These are phyloP conservation scores for Tipula helvola DNA, from an alignment of 2,888 invertebrate genomes.

Conservation along the genomic window DNA sequence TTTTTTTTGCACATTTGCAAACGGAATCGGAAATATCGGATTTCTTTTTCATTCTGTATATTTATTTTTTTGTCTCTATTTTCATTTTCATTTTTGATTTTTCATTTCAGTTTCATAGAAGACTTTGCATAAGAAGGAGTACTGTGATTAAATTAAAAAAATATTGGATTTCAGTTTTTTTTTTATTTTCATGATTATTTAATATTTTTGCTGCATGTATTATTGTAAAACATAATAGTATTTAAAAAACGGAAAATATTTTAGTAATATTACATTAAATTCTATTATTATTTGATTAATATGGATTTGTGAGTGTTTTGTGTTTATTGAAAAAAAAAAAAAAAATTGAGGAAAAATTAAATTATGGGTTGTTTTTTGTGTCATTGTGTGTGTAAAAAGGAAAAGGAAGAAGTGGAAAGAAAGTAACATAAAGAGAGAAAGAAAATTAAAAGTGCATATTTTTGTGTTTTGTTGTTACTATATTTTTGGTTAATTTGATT, in stretches of 20 bases:
- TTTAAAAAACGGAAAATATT: not conserved
- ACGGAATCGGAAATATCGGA: not conserved
- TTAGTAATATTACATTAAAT: not conserved
- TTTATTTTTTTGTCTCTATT: not conserved
- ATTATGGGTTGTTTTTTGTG: not conserved
- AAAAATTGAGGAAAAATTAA: not conserved
- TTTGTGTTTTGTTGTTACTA: not conserved
- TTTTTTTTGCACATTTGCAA: not conserved
- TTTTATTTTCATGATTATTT: not conserved
- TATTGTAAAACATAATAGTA: not conserved
- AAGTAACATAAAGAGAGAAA: not conserved
- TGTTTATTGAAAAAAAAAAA: not conserved
- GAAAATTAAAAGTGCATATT: not conserved
- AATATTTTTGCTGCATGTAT: not conserved
- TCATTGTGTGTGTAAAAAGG: not conserved
- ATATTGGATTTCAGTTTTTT: not conserved
- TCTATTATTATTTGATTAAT: not conserved
- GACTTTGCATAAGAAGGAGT: not conserved
- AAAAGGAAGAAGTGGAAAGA: not conserved
- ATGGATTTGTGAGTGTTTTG: not conserved
- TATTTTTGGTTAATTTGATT: not conserved
- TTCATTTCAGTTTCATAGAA: not conserved
- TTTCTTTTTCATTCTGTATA: not conserved
- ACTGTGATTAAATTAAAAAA: not conserved
- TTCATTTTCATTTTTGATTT: not conserved